Percentiles rank a stretch among this genome's conserved stretches.
These are phyloP conservation scores for Apamea anceps DNA, from an alignment of 2,888 invertebrate species.

Conservation along the genomic window DNA sequence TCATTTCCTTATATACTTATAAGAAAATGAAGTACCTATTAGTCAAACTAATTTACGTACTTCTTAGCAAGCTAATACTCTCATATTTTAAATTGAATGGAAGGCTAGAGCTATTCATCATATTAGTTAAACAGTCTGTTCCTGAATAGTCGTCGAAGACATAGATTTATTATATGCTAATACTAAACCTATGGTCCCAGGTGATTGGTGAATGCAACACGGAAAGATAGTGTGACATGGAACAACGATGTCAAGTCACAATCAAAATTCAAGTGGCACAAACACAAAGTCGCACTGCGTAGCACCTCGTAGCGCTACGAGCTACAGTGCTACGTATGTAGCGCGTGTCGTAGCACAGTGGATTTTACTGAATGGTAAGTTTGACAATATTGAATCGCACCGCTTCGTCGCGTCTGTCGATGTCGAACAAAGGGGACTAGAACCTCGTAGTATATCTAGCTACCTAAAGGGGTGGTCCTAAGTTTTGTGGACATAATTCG, in stretches of 20 bases:
- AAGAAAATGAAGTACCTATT: constrained; percentile 23
- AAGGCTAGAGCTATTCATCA: constrained; percentile 71
- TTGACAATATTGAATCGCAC: constrained; percentile 29
- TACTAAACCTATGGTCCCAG: neutral
- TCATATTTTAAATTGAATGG: constrained; percentile 70
- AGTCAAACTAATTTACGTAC: constrained; percentile 25
- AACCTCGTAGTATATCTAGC: constrained; percentile 39
- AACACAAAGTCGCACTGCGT: constrained; percentile 12
- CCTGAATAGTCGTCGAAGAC: constrained; percentile 51
- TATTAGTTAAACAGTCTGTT: constrained; percentile 68
- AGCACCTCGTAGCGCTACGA: constrained; percentile 36
- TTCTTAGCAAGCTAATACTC: constrained; percentile 19
- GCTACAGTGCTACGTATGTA: constrained; percentile 34
- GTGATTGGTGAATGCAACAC: neutral
- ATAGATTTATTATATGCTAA: neutral
- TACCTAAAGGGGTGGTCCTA: constrained; percentile 65
- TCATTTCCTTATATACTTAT: neutral
- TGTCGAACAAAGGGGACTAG: constrained; percentile 41
- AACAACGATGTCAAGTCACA: neutral
- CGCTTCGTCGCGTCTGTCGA: constrained; percentile 16
- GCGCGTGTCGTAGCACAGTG: constrained; percentile 26
- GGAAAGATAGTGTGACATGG: neutral
- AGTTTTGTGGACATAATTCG: constrained; percentile 79
- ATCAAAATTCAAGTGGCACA: neutral
- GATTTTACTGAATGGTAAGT: constrained; percentile 52